Conservation (phyloP, 2,113 vertebrate species). For the Pterophyllum scalare region DNA sequence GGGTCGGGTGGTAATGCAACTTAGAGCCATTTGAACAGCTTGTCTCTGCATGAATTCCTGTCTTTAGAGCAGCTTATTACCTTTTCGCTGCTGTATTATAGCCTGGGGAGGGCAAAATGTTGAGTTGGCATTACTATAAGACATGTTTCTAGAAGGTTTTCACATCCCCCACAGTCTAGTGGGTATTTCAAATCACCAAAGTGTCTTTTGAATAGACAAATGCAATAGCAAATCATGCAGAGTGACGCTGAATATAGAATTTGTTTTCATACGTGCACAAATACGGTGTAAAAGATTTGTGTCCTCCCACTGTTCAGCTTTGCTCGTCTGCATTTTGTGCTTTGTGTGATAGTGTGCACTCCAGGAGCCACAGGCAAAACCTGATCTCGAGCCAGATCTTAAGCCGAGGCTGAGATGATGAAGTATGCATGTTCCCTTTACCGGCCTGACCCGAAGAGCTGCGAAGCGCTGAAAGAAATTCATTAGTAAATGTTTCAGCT, state of each 20-base stretch:
- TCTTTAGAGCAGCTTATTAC: conserved; percentile 74
- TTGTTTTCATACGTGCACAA: conserved; percentile 21
- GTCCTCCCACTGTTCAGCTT: not conserved
- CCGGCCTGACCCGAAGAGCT: not conserved
- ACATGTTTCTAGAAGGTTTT: conserved; percentile 41
- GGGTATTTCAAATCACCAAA: conserved; percentile 51
- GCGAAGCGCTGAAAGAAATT: conserved; percentile 5
- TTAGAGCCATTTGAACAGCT: conserved; percentile 64
- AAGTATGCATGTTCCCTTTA: conserved; percentile 20
- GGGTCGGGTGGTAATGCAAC: conserved; percentile 54
- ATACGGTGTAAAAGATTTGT: not conserved
- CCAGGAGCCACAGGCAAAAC: conserved; percentile 8
- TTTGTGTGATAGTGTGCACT: conserved; percentile 1
- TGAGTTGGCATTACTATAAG: conserved; percentile 60
- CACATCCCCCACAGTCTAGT: conserved; percentile 38
- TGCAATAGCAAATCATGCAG: conserved; percentile 29
- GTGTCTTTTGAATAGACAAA: conserved; percentile 35
- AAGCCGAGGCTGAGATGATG: conserved; percentile 19
- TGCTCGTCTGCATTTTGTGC: not conserved
- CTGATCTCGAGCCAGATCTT: not conserved
- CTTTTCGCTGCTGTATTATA: conserved; percentile 49
- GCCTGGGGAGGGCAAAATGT: conserved; percentile 55
- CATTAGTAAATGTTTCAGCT: conserved; percentile 10
- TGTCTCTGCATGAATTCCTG: conserved; percentile 65
- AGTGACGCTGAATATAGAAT: conserved; percentile 20